Evolutionary conservation across 2,888 invertebrate species (phyloP), one percentile per base, ranked within the genome.

Genomic region (Lypha dubia): DNA sequence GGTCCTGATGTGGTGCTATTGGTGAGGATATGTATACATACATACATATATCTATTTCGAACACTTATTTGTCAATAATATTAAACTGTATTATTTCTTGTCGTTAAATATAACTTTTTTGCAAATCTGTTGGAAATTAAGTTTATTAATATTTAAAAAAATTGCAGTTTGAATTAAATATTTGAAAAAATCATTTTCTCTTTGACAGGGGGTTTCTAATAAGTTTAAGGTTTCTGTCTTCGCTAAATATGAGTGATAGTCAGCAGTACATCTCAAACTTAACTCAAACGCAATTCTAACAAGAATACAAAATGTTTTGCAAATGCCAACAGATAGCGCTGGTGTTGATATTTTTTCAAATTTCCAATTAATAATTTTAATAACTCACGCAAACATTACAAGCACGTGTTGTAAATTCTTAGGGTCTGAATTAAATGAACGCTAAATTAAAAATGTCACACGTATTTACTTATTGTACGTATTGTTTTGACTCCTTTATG

Each of bases 371-470:
- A 1, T 49, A 49, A 49, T 49, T 49, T 17, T 11, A 38, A 38
- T 4, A 2, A 28, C 3, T 4, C 3, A 44, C n/a, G 3, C 3
- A 44, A 13, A 13, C 44, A n/a, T n/a, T 62, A 6, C 13, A 56
- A 74, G 65, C 82, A 83, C 77, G 79, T 17, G 83, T 74, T 35
- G 8, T 24, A 49, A 51, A 35, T 22, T 11, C 5, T 8, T 24
- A 28, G 35, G 46, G 35, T 35, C 60, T n/a, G 24, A 15, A 56
- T 35, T 32, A 46, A 75, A 49, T 51, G 13, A 79, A 63, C 67
- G 32, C 68, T 74, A 63, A 79, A 67, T 68, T 68, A 41, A 56
- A 63, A 75, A 49, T 63, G 44, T 79, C 53, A 68, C 53, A 63
- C 22, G 15, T 38, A 32, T n/a, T n/a, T n/a, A n/a, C n/a, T n/a